These are phyloP conservation scores for Drosophila nr. perissopoda DNA, from an alignment of 2,888 invertebrate genomes.

Conservation along the genomic window DNA sequence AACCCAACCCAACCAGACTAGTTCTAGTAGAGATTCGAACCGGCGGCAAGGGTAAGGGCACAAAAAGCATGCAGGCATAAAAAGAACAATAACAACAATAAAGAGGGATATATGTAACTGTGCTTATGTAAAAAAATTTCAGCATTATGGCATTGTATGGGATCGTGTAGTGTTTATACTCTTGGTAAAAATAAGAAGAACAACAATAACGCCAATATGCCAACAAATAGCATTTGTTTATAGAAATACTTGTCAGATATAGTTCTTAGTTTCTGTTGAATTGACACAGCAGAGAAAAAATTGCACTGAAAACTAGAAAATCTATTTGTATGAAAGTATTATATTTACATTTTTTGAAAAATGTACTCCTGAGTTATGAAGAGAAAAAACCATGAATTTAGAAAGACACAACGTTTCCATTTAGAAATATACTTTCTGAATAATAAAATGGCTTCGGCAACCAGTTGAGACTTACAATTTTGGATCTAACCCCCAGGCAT, in stretches of 20 bases:
- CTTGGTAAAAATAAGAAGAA: conserved; percentile 1
- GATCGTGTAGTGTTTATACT: conserved; percentile 38
- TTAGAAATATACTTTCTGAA: background rate
- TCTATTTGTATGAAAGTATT: no score
- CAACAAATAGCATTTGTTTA: conserved; percentile 25
- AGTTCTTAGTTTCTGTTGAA: background rate
- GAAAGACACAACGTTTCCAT: background rate
- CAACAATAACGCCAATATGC: conserved; percentile 25
- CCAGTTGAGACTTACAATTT: background rate
- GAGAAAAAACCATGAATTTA: no score
- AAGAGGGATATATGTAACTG: conserved; percentile 6
- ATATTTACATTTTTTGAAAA: no score
- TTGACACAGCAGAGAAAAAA: background rate
- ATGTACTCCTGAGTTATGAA: background rate
- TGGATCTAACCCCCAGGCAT: background rate
- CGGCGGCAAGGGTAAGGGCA: conserved; percentile 28
- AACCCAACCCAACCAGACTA: conserved; percentile 1
- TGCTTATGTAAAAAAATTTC: conserved; percentile 25
- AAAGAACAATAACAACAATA: conserved; percentile 40
- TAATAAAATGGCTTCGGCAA: background rate
- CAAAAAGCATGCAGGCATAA: conserved; percentile 53
- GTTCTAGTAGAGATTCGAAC: conserved; percentile 17
- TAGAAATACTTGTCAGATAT: conserved; percentile 7
- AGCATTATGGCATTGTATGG: conserved; percentile 31
- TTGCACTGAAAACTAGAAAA: no score